These are phyloP conservation scores for Syngnathus floridae DNA, from an alignment of 2,113 vertebrate genomes.

Conservation along the genomic window DNA sequence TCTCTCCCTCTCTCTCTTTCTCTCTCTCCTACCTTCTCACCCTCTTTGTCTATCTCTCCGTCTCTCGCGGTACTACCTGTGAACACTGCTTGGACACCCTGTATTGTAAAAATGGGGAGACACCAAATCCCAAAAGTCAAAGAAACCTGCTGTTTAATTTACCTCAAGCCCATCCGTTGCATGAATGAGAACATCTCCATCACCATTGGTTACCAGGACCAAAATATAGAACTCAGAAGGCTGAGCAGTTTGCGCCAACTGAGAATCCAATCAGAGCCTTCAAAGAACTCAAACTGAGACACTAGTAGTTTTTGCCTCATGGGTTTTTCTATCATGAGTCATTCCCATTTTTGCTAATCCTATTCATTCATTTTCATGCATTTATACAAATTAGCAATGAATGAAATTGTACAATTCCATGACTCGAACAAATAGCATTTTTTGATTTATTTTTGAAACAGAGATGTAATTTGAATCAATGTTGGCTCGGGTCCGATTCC, in stretches of 20 bases:
- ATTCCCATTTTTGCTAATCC: slow-evolving; percentile 65
- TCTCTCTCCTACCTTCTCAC: too few relatives aligned
- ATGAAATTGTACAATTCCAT: slow-evolving; percentile 36
- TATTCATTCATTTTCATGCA: slow-evolving; percentile 35
- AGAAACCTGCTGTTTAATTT: slow-evolving; percentile 37
- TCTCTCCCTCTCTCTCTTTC: too few relatives aligned
- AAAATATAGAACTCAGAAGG: slow-evolving; percentile 64
- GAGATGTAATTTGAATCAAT: slow-evolving; percentile 73
- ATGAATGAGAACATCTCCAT: slow-evolving; percentile 53
- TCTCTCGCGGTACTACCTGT: slow-evolving; percentile 64
- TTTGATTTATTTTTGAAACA: slow-evolving; percentile 58
- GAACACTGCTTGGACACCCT: slow-evolving; percentile 51
- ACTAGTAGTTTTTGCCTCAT: slow-evolving; percentile 37
- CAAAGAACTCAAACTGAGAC: slow-evolving; percentile 43
- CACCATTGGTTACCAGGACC: slow-evolving; percentile 71
- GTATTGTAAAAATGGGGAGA: slow-evolving; percentile 49
- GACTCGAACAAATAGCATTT: slow-evolving; percentile 49
- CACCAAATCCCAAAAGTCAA: slow-evolving; percentile 52
- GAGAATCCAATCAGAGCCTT: slow-evolving; percentile 62
- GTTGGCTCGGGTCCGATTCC: slow-evolving; percentile 65
- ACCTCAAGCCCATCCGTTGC: slow-evolving; percentile 63
- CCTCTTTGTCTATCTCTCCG: too few relatives aligned
- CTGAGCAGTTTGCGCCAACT: slow-evolving; percentile 61
- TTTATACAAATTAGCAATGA: slow-evolving; percentile 38
- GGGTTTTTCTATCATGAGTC: slow-evolving; percentile 42